Conservation (phyloP, 2,113 vertebrate species). For the Xiphophorus maculatus region DNA sequence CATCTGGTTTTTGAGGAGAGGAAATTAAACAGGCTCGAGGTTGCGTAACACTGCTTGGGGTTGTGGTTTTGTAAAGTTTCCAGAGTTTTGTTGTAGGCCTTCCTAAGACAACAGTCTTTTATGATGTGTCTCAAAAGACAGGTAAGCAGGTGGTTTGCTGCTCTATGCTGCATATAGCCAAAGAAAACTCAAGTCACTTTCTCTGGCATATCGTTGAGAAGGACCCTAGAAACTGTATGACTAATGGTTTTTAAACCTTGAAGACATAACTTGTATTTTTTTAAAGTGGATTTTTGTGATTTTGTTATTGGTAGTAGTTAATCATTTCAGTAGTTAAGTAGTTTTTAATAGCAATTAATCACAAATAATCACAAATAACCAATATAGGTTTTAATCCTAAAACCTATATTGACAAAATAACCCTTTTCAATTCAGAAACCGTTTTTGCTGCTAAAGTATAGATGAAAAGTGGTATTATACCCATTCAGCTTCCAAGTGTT, state of each 20-base stretch:
- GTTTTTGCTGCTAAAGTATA: no score
- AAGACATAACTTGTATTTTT: not conserved
- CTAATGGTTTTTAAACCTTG: not conserved
- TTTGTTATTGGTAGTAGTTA: not conserved
- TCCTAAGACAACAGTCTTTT: conserved; percentile 60
- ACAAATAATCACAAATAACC: no score
- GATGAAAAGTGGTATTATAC: no score
- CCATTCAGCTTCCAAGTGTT: no score
- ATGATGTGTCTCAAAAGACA: conserved; percentile 62
- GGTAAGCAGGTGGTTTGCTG: conserved; percentile 56
- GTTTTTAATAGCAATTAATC: no score
- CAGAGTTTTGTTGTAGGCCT: conserved; percentile 59
- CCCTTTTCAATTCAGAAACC: no score
- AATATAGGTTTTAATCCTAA: no score
- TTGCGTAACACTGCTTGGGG: conserved; percentile 50
- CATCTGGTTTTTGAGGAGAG: conserved; percentile 47
- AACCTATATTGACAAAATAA: no score
- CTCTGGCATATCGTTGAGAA: not conserved
- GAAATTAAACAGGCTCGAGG: conserved; percentile 17
- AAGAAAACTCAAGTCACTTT: not conserved
- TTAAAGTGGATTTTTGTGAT: no score
- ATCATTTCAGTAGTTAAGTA: not conserved
- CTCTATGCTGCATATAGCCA: not conserved
- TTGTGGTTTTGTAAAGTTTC: conserved; percentile 48
- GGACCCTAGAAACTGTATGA: not conserved